Evolutionary conservation across 2,888 invertebrate genomes (phyloP).

Genomic region (Glyphotaelius pellucidus): DNA sequence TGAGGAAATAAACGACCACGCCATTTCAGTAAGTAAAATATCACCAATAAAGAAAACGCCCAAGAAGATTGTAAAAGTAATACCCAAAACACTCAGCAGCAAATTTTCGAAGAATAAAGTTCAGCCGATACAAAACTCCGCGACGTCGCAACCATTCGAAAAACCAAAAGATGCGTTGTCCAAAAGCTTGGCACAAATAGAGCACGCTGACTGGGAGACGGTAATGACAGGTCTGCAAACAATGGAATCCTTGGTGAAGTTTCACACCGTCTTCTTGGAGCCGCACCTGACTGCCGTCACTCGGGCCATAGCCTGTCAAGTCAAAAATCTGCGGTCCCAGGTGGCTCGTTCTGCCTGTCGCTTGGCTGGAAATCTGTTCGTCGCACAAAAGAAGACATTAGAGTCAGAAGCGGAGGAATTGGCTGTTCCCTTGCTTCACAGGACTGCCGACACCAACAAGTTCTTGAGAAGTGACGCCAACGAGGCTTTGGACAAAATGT

Average conservation of each 20-base stretch:
- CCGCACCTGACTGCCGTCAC: constrained; percentile 83
- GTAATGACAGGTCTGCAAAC: constrained; percentile 85
- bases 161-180: constrained; percentile 82
- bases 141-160: constrained; percentile 74
- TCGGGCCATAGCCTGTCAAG: constrained; percentile 85
- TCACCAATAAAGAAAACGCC: constrained; percentile 58
- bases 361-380: constrained; percentile 88
- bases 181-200: constrained; percentile 81
- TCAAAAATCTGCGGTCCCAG: constrained; percentile 94
- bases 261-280: constrained; percentile 81
- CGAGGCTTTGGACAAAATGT: constrained; percentile 88
- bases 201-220: constrained; percentile 88
- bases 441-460: constrained; percentile 95
- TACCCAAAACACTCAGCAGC: constrained; percentile 67
- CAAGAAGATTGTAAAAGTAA: constrained; percentile 63
- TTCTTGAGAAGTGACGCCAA: constrained; percentile 94
- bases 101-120: constrained; percentile 63
- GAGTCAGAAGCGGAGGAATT: constrained; percentile 92
- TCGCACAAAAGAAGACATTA: constrained; percentile 77
- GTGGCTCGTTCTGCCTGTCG: constrained; percentile 93
- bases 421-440: constrained; percentile 87
- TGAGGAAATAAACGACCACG: constrained; percentile 48
- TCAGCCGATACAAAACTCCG: constrained; percentile 52
- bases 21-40: constrained; percentile 55
- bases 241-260: constrained; percentile 82